Evolutionary conservation across 1,140 invertebrate genomes (phyloP), one percentile per base, ranked within the genome.

Genomic region (Drosophila arawakana): DNA sequence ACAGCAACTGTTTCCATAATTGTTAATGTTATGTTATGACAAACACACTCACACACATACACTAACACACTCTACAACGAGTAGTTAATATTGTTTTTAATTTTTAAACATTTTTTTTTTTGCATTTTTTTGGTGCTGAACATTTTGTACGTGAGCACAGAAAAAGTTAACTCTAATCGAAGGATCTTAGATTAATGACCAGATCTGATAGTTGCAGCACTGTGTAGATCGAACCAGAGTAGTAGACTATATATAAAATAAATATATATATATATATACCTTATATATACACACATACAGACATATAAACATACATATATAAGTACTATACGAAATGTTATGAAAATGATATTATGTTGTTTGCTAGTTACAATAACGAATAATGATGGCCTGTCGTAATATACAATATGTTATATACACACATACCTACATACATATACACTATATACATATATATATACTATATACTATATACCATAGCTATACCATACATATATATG

Each of bases 11-110:
- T 69, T 74, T 60, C 46, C 65, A 82, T 30, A 72, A 77, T 85
- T 86, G 83, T 86, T 86, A 82, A 69, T 78, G 82, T 21, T 39
- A 58, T 68, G 61, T 79, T 81, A 78, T 66, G 47, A 18, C 21
- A 69, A 52, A 72, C 34, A 78, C 52, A 66, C 44, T 65, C 25
- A 68, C 13, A 69, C 10, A 63, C 13, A 69, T 13, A 68, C 11
- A 21, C 34, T 65, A 11, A 49, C 6, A 58, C 10, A 77, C 10
- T 60, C 25, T 43, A 73, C 54, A 44, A 43, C 18, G 46, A 44
- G 30, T 47, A 72, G 35, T 30, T n/a, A 71, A 60, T 49, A 80
- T 74, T 69, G 46, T 80, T 78, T 47, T 61, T 37, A 8, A n/a
- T n/a, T n/a, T n/a, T n/a, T n/a, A n/a, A n/a, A n/a, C n/a, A n/a